Percentiles rank a stretch among this genome's conserved stretches.
Conservation (phyloP, 2,113 vertebrate genomes). For the Ptilonorhynchus violaceus region DNA sequence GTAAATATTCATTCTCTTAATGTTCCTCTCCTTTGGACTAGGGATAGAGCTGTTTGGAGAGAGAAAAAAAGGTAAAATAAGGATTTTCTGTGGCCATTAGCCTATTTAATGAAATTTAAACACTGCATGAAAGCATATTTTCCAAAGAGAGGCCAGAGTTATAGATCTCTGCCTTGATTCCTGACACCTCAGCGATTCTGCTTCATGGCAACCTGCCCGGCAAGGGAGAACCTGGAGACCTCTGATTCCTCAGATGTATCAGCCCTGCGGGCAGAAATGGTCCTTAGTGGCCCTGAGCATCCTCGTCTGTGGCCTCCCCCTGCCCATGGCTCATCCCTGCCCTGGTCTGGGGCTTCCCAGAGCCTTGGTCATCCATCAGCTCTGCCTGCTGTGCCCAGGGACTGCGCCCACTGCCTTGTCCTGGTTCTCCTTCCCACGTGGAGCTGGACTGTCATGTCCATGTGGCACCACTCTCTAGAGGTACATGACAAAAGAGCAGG, state of each 20-base stretch:
- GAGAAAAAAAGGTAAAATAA: neutral
- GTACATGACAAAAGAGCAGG: neutral
- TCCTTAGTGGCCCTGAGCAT: neutral
- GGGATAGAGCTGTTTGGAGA: neutral
- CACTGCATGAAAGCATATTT: neutral
- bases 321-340: neutral
- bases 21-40: neutral
- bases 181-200: neutral
- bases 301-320: neutral
- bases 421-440: neutral
- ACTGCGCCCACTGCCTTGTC: neutral
- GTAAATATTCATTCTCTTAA: neutral
- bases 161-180: neutral
- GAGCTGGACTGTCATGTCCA: neutral
- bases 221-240: neutral
- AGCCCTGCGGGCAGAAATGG: neutral
- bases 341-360: neutral
- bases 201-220: neutral
- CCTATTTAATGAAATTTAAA: neutral
- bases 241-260: neutral
- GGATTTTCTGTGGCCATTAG: neutral
- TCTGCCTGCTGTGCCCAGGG: neutral
- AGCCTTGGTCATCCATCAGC: neutral
- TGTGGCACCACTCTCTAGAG: neutral
- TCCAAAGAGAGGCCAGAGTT: neutral